Evolutionary conservation across 2,888 invertebrate species (phyloP), one percentile per base, ranked within the genome.

Genomic region (Ennomos fuscantarius): DNA sequence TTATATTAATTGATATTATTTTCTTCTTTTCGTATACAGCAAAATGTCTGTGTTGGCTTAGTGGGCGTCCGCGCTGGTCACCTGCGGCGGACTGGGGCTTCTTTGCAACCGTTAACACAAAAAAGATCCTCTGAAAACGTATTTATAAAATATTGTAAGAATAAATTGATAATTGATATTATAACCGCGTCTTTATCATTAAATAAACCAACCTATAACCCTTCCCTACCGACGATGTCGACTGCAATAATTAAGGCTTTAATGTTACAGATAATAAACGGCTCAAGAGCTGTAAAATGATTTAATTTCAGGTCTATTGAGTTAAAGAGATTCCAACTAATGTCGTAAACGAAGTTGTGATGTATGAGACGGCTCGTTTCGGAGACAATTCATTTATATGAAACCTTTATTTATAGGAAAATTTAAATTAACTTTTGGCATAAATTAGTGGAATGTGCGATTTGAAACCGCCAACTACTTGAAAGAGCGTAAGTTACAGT

Each of bases 311-410:
- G 32, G 48, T 52, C 47, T 44, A 44, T 48, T 43, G 44, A 52
- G 47, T 48, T 43, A 32, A 12, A n/a, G n/a, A 45, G 31, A 31
- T 11, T 24, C 8, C 1, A 55, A 53, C 52, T 52, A 49, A 48
- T 37, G 49, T 55, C 52, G 45, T 55, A 42, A 52, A 48, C 37
- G 45, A 52, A 60, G 45, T 55, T 42, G 44, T 55, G 44, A 60
- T 48, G 47, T 33, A 12, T 31, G 46, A 37, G 36, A 49, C 35
- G 44, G 12, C 39, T 37, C 41, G 33, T 33, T 44, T 44, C 9
- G 34, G 33, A n/a, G 44, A 44, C 34, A 12, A 44, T 44, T 34
- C n/a, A 32, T 43, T 32, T 2, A n/a, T 11, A 1, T 43, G n/a
- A 32, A 41, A 41, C 10, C 8, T 41, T 41, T 11, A 41, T 41